phyloP scores from a whole-genome alignment of 2,888 invertebrate species.

The Dascillus cervinus region DNA sequence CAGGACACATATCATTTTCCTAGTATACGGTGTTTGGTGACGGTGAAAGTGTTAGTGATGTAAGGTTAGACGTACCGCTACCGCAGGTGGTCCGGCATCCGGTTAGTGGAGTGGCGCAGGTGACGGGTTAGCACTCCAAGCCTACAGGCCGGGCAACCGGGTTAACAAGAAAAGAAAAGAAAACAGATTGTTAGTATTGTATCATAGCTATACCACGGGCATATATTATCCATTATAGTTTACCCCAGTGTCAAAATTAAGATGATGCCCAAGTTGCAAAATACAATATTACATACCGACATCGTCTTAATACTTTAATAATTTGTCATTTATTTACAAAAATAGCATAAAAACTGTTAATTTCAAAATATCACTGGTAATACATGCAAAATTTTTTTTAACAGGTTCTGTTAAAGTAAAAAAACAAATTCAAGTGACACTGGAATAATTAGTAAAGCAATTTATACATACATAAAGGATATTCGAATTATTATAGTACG shows the following conservation, averaged over 20 bases:
- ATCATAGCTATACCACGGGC: conserved; percentile 31
- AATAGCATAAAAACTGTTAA: not conserved
- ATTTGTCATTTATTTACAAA: not conserved
- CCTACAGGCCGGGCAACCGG: conserved; percentile 51
- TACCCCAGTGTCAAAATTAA: conserved; percentile 12
- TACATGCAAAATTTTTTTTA: not conserved
- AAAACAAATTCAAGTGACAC: conserved; percentile 20
- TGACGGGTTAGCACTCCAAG: conserved; percentile 65
- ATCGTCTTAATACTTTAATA: not conserved
- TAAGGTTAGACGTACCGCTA: conserved; percentile 41
- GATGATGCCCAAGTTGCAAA: not conserved
- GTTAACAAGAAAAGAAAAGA: conserved; percentile 45
- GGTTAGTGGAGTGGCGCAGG: conserved; percentile 42
- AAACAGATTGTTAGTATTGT: conserved; percentile 42
- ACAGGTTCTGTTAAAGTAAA: not conserved
- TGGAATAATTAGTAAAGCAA: conserved; percentile 30
- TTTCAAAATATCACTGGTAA: not conserved
- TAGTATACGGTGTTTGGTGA: conserved; percentile 18
- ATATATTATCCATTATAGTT: conserved; percentile 15
- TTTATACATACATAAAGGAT: conserved; percentile 30
- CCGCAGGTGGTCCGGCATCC: conserved; percentile 37
- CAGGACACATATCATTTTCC: conserved; percentile 6
- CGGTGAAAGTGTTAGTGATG: conserved; percentile 35
- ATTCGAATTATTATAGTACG: conserved; percentile 20
- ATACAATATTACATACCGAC: not conserved